These are phyloP conservation scores for Ophion ellenae DNA, from an alignment of 2,888 invertebrate genomes.

Conservation along the genomic window DNA sequence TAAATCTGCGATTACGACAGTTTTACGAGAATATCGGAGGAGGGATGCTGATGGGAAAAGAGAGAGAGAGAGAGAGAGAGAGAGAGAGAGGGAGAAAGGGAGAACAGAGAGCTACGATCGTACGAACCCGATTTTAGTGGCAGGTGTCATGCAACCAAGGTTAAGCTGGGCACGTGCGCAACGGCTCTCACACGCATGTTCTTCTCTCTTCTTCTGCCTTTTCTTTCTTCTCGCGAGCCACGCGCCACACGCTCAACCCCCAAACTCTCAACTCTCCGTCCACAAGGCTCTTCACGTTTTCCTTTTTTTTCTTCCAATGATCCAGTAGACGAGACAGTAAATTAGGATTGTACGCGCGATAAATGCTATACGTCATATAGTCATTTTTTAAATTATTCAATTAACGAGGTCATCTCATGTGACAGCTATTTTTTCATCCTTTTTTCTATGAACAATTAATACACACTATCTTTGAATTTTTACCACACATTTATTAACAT, in stretches of 20 bases:
- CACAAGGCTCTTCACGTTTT: too few relatives aligned
- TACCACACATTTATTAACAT: too few relatives aligned
- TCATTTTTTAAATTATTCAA: too few relatives aligned
- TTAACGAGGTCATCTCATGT: too few relatives aligned
- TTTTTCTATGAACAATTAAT: too few relatives aligned
- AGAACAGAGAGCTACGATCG: constrained; percentile 20
- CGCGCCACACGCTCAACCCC: constrained; percentile 51
- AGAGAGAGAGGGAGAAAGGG: not conserved
- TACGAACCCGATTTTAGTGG: constrained; percentile 70
- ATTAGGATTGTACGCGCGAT: too few relatives aligned
- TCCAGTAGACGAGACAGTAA: too few relatives aligned
- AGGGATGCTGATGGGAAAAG: not conserved
- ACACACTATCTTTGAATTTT: too few relatives aligned
- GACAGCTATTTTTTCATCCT: too few relatives aligned
- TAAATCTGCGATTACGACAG: not conserved
- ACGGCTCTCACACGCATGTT: constrained; percentile 62
- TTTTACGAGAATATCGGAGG: not conserved
- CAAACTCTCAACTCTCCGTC: constrained; percentile 15
- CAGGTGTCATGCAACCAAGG: constrained; percentile 72
- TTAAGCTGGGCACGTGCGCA: constrained; percentile 77
- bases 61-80: not conserved
- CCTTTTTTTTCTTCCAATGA: not conserved
- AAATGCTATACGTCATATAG: too few relatives aligned
- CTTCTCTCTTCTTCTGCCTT: constrained; percentile 30
- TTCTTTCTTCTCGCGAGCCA: constrained; percentile 58